Base-by-base conservation (phyloP, 1,140 invertebrate species). In the Drosophila aff. region DNA sequence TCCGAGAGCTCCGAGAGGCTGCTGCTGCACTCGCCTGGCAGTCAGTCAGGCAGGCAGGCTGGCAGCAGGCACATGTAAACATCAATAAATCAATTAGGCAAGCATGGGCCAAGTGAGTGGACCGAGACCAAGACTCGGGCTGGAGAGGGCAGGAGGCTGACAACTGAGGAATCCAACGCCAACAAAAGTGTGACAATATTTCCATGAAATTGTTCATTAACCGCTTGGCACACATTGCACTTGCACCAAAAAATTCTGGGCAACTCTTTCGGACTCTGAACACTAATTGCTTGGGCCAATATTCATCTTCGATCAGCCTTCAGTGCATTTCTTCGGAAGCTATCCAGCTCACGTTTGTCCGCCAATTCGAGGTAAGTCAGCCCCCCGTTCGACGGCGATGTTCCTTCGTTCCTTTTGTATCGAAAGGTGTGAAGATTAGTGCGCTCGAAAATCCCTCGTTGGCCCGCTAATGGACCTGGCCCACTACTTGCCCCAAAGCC, bases 161-260 rank as follows among this genome's bases (percentile, higher is more conserved):
- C 63, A 67, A 65, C 82, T 78, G 81, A 89, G 84, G 83, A 89
- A 87, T 84, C 83, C 81, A 89, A 74, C 85, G 84, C 81, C 85
- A 89, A 90, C 85, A 89, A 90, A 89, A 89, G 85, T 89, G 85
- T 89, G 85, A 90, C 85, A 89, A 90, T 90, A 90, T 89, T 89
- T 89, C 85, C 85, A 90, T 89, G 85, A 89, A 89, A 89, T 89
- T 89, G 85, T 89, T 90, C 85, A 89, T 89, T 89, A 89, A 90
- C 85, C 85, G 81, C 85, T 89, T 90, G 85, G 85, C 85, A 89
- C 85, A 89, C 85, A 89, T 89, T 79, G 81, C 84, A 86, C 79
- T 79, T 86, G 82, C 63, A 59, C 62, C 62, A 13, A 31, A 59
- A 50, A 71, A 68, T 89, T 89, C 80, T 89, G 68, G 55, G 49